phyloP scores from a whole-genome alignment of 2,888 invertebrate species.

The Acanthopleura granulata region DNA sequence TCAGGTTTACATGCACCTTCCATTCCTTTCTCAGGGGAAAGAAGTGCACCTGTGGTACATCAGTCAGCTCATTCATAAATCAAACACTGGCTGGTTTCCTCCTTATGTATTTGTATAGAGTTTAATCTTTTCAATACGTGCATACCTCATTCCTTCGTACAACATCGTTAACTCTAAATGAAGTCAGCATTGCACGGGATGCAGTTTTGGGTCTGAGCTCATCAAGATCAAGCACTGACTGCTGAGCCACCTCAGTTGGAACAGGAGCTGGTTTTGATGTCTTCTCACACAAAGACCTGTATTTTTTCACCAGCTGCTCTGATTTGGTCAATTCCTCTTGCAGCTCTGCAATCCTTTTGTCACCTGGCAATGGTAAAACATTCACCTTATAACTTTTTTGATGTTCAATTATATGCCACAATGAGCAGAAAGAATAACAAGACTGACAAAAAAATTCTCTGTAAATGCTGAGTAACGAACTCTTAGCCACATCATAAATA shows the following conservation, averaged over 20 bases:
- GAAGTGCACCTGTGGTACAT: no score
- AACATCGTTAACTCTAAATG: slow-evolving; percentile 50
- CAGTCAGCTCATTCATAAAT: no score
- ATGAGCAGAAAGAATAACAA: no score
- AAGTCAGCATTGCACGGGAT: slow-evolving; percentile 23
- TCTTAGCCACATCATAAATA: no score
- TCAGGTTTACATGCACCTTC: no score
- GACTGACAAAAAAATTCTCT: no score
- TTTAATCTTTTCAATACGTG: no score
- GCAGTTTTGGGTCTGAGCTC: slow-evolving; percentile 26
- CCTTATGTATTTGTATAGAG: background rate
- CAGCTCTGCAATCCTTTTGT: slow-evolving; percentile 44
- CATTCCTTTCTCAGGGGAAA: no score
- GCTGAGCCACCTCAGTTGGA: slow-evolving; percentile 30
- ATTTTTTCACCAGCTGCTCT: slow-evolving; percentile 50
- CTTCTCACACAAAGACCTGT: slow-evolving; percentile 47
- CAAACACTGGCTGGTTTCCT: background rate
- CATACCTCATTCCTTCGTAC: slow-evolving; percentile 58
- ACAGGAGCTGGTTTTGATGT: background rate
- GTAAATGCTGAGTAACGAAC: no score
- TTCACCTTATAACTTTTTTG: no score
- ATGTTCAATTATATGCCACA: no score
- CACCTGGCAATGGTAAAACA: slow-evolving; percentile 38
- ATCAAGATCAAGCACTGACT: slow-evolving; percentile 20
- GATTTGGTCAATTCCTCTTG: slow-evolving; percentile 47